Evolutionary conservation across 1,140 invertebrate species (phyloP), one percentile per base, ranked within the genome.

Genomic region (Harlomillsia oculata): DNA sequence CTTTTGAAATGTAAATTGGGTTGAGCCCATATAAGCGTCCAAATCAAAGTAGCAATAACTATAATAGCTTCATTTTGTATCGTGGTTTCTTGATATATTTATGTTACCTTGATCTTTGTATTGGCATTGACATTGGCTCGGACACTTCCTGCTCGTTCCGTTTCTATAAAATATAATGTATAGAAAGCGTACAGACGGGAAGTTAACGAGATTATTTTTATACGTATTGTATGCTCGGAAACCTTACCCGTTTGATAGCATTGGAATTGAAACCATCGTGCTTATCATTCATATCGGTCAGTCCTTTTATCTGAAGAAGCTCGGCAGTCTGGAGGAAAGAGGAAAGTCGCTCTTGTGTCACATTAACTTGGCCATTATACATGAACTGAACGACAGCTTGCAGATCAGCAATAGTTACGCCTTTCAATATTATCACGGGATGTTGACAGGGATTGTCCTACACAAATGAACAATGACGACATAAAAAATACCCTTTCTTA

Each of bases 251-350:
- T 36, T 43, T 50, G 53, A 45, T 59, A 53, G 32, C 16, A 21
- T 29, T 60, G 55, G 40, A 41, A 63, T 48, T 32, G 28, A 21
- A 16, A 16, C 13, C 45, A 14, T 65, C 60, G 56, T 65, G 60
- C 68, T 69, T 45, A 21, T 65, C 55, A 64, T 60, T 58, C 41
- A 54, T 53, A 39, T 65, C 64, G 28, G 79, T 79, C 36, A 82
- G 72, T 48, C 80, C 80, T 68, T 81, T 79, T 20, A 82, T 78
- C 57, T 79, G 77, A 18, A 82, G 69, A 11, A 81, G 71, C 63
- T 81, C 79, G 37, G 80, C 81, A 21, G 80, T 81, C 46, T 77
- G 77, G 46, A 82, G 71, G 66, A 82, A 80, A 60, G 77, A 77
- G 6, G 76, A 72, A 29, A 83, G 69, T 56, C 79, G 75, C 57